phyloP scores from a whole-genome alignment of 2,797 vertebrate genomes.

The Propithecus deckenii region DNA sequence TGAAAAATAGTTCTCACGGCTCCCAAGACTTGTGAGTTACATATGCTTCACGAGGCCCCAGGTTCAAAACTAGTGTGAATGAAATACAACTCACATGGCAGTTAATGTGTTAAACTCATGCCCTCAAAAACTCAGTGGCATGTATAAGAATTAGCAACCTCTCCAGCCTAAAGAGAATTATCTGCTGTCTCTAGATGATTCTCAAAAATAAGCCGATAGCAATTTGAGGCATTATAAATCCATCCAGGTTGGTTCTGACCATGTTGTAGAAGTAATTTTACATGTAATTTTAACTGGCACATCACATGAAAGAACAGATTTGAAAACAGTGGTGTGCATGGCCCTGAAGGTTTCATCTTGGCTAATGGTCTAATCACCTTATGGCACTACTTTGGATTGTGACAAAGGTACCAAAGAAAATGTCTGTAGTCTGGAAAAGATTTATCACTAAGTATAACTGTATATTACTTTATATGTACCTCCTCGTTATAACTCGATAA shows the following conservation, averaged over 20 bases:
- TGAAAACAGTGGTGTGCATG: slow-evolving; percentile 85
- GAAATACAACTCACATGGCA: too few relatives aligned
- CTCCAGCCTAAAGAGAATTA: slow-evolving; percentile 80
- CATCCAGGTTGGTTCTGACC: slow-evolving; percentile 84
- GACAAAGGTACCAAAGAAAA: slow-evolving; percentile 78
- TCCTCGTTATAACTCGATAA: not conserved
- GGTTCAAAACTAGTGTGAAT: too few relatives aligned
- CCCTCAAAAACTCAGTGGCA: slow-evolving; percentile 78
- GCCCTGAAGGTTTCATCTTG: slow-evolving; percentile 85
- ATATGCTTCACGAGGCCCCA: too few relatives aligned
- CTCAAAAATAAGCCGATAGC: slow-evolving; percentile 81
- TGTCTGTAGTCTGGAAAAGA: slow-evolving; percentile 73
- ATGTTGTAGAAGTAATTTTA: slow-evolving; percentile 87
- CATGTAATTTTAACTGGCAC: slow-evolving; percentile 86
- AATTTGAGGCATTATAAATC: slow-evolving; percentile 81
- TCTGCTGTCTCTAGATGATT: slow-evolving; percentile 80
- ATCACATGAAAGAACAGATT: slow-evolving; percentile 86
- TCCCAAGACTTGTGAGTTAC: too few relatives aligned
- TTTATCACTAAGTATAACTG: not conserved
- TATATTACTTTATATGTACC: not conserved
- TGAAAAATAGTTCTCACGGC: too few relatives aligned
- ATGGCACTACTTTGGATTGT: slow-evolving; percentile 79
- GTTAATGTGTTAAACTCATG: slow-evolving; percentile 59
- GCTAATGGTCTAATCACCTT: slow-evolving; percentile 84
- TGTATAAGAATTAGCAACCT: slow-evolving; percentile 80